Percentiles rank a stretch among this genome's conserved stretches.
phyloP scores from a whole-genome alignment of 2,797 vertebrate genomes.

The Rhinophrynus dorsalis region DNA sequence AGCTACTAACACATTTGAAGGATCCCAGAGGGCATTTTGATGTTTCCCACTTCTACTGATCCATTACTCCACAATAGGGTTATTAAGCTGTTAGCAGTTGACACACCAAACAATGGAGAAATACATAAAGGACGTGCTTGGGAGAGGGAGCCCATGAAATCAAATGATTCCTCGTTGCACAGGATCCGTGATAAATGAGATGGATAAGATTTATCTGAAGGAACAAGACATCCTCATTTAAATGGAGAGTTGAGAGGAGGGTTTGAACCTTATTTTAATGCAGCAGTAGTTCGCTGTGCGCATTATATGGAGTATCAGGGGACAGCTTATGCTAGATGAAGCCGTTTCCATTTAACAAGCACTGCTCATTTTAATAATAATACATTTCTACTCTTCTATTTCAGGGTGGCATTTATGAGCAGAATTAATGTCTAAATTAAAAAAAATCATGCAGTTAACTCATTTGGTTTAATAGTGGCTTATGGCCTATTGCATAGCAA shows the following conservation, averaged over 20 bases:
- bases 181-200: conserved; percentile 38
- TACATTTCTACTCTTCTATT: conserved; percentile 18
- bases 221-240: conserved; percentile 35
- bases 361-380: conserved; percentile 48
- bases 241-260: conserved; percentile 21
- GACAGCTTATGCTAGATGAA: conserved; percentile 43
- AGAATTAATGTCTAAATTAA: conserved; percentile 32
- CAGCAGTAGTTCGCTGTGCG: conserved; percentile 18
- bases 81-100: not conserved
- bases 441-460: conserved; percentile 17
- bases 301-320: conserved; percentile 39
- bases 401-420: conserved; percentile 40
- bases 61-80: not conserved
- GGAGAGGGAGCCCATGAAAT: conserved; percentile 21
- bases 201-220: conserved; percentile 37
- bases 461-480: not conserved
- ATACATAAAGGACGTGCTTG: conserved; percentile 8
- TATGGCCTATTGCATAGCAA: not conserved
- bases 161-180: conserved; percentile 6
- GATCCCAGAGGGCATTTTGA: not conserved
- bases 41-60: not conserved
- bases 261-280: conserved; percentile 19
- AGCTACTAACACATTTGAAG: not conserved
- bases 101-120: conserved; percentile 13
- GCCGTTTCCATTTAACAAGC: conserved; percentile 44